Evolutionary conservation across 2,797 vertebrate genomes (phyloP).

Genomic region (Spinus pinus): DNA sequence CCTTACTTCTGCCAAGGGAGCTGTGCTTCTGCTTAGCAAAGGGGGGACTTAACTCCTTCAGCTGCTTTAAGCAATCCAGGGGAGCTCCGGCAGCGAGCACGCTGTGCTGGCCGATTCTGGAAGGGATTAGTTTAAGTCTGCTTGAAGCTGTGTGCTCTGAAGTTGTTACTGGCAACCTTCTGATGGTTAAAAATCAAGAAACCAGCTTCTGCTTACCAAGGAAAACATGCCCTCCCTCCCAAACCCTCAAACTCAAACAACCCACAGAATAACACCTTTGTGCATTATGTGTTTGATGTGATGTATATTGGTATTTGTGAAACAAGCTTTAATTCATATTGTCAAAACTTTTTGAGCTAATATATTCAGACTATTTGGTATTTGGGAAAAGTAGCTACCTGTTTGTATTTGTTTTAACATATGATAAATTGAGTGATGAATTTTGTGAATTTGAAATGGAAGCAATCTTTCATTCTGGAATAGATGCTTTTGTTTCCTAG

Average conservation of each 20-base stretch:
- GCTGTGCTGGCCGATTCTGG: background rate
- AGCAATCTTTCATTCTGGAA: background rate
- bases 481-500: background rate
- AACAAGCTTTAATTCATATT: background rate
- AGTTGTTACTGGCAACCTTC: background rate
- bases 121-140: slow-evolving; percentile 8
- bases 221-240: background rate
- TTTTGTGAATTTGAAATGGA: background rate
- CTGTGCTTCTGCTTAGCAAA: background rate
- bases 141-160: background rate
- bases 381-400: background rate
- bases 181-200: background rate
- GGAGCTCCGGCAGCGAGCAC: fast-evolving
- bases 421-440: background rate
- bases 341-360: background rate
- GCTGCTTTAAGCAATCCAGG: background rate
- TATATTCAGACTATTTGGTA: background rate
- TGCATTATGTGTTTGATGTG: background rate
- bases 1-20: fast-evolving
- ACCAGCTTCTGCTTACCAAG: background rate
- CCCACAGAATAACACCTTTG: background rate
- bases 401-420: background rate
- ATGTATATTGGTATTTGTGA: background rate
- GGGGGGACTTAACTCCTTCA: background rate
- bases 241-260: background rate